These are phyloP conservation scores for Chondrosia reniformis DNA, from an alignment of 37 sponge, comb jelly and placozoan species.

Conservation along the genomic window DNA sequence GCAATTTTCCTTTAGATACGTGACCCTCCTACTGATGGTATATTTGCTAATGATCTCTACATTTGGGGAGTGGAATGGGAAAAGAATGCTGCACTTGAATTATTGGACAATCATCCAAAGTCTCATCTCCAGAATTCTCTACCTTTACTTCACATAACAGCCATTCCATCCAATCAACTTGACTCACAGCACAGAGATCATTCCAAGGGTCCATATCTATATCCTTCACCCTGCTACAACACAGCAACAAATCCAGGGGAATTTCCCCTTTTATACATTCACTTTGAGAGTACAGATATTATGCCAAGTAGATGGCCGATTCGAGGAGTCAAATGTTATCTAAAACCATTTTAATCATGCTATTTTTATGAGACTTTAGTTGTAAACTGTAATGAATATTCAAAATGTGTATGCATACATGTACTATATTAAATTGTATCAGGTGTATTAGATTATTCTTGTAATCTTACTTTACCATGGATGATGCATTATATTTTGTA, in stretches of 20 bases:
- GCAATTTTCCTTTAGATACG: slow-evolving; percentile 51
- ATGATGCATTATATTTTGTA: background rate
- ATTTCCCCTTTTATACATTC: slow-evolving; percentile 35
- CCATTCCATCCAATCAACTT: slow-evolving; percentile 4
- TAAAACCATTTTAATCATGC: slow-evolving; percentile 55
- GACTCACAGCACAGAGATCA: background rate
- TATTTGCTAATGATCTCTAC: slow-evolving; percentile 69
- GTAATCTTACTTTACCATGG: background rate
- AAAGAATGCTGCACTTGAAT: slow-evolving; percentile 50
- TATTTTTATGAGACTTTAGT: too few relatives aligned
- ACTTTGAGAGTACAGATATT: slow-evolving; percentile 47
- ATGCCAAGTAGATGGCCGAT: slow-evolving; percentile 50
- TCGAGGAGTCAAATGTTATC: slow-evolving; percentile 49
- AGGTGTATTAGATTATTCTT: background rate
- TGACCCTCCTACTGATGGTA: slow-evolving; percentile 78
- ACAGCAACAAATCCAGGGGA: background rate
- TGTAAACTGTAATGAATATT: too few relatives aligned
- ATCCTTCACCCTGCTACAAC: slow-evolving; percentile 50
- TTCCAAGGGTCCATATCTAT: slow-evolving; percentile 38
- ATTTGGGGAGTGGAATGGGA: slow-evolving; percentile 79
- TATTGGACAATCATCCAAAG: slow-evolving; percentile 63
- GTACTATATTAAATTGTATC: background rate
- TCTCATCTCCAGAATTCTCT: slow-evolving; percentile 37
- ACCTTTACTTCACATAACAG: slow-evolving; percentile 62
- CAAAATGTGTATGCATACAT: background rate